Evolutionary conservation across 2,888 invertebrate species (phyloP), one percentile per base, ranked within the genome.

Genomic region (Eupelmus urozonus): DNA sequence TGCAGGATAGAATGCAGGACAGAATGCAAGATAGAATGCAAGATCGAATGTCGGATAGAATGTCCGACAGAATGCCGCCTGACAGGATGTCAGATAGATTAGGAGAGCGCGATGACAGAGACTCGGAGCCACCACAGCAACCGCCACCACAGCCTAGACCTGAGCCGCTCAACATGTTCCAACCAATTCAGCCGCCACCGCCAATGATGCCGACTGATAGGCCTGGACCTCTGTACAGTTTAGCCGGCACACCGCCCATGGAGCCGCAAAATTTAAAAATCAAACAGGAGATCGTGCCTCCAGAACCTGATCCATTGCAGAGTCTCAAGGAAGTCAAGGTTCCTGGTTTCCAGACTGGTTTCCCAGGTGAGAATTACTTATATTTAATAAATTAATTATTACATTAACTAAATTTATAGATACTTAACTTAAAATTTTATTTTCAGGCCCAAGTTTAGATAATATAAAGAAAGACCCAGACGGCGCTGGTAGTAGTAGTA

Each of bases 291-390:
- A 91, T 93, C 70, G 91, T 92, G 62, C 90, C 90, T 78, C 90
- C 90, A 76, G 90, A 91, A 71, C 89, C 92, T 29, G 95, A 95
- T 91, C 95, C 95, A 2, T 87, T 95, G 81, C 95, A 95, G 85
- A 95, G 95, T 82, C 90, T 95, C 9, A 94, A 95, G 87, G 95
- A 95, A 88, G 95, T 95, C 0, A 95, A 95, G 91, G 95, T 95
- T 9, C 94, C 94, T 51, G 94, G 94, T 45, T 94, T 93, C 86
- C 92, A 93, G 77, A 91, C 93, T 59, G 92, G 92, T 66, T 93
- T 93, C 86, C 91, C 93, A 59, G 94, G 94, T 16, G 93, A 94
- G 25, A 0, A 57, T 51, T 29, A 27, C 2, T 16, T 45, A 16
- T 25, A 66, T 11, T 53, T 20, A 20, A 53, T 53, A 53, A 7